phyloP scores from a whole-genome alignment of 2,888 invertebrate genomes.

The Drosophila mimetica region DNA sequence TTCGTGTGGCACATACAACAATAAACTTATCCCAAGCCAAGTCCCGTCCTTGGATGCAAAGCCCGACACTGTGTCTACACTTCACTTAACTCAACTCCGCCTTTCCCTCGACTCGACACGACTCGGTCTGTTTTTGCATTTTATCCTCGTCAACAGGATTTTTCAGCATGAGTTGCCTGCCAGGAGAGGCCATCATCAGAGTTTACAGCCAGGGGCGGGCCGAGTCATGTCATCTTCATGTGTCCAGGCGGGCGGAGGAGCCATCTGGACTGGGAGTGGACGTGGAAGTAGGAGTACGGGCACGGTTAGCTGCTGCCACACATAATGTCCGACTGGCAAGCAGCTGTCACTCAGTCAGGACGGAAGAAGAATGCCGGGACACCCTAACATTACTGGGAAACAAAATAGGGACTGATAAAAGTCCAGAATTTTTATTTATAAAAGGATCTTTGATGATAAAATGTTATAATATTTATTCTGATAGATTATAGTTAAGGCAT shows the following conservation, averaged over 20 bases:
- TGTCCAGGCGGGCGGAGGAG: slow-evolving; percentile 24
- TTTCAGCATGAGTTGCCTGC: slow-evolving; percentile 44
- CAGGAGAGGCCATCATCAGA: slow-evolving; percentile 35
- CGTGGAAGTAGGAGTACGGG: slow-evolving; percentile 8
- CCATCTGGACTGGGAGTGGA: slow-evolving; percentile 15
- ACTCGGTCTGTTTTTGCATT: slow-evolving; percentile 44
- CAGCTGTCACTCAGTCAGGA: slow-evolving; percentile 43
- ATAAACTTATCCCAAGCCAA: slow-evolving; percentile 52
- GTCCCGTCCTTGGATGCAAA: slow-evolving; percentile 31
- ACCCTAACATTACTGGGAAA: slow-evolving; percentile 2
- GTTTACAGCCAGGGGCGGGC: slow-evolving; percentile 15
- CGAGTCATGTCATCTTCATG: slow-evolving; percentile 48
- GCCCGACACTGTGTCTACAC: slow-evolving; percentile 55
- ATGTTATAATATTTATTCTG: too few relatives aligned
- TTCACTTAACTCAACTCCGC: slow-evolving; percentile 44
- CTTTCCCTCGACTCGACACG: neutral
- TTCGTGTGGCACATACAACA: slow-evolving; percentile 62
- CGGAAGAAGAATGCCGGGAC: slow-evolving; percentile 26
- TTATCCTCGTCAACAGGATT: slow-evolving; percentile 57
- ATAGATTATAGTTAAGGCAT: too few relatives aligned
- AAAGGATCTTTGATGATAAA: too few relatives aligned
- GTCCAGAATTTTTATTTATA: too few relatives aligned
- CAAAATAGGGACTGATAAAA: neutral
- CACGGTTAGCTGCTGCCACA: slow-evolving; percentile 32
- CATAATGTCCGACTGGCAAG: slow-evolving; percentile 46